Evolutionary conservation across 2,113 vertebrate genomes (phyloP).

Genomic region (Pachycephala philippinensis): DNA sequence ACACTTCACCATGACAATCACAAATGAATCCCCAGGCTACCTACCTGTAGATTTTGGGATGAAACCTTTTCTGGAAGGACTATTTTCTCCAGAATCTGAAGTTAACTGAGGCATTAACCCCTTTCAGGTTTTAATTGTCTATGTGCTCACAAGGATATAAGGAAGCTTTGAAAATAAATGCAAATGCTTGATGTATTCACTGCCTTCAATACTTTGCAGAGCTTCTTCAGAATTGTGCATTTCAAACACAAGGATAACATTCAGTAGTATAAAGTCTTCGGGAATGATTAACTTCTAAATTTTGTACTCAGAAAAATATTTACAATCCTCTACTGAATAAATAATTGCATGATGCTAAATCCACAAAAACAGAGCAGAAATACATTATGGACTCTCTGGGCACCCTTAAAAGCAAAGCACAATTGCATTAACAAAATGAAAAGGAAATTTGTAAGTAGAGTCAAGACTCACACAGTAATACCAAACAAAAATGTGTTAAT

Average conservation of each 20-base stretch:
- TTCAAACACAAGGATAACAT: neutral
- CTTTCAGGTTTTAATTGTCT: neutral
- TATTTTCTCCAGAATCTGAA: neutral
- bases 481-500: constrained; percentile 45
- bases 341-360: neutral
- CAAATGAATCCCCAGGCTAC: constrained; percentile 25
- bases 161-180: neutral
- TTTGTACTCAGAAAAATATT: constrained; percentile 17
- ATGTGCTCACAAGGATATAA: neutral
- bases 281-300: neutral
- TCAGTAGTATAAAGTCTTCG: neutral
- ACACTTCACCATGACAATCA: constrained; percentile 3
- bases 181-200: neutral
- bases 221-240: neutral
- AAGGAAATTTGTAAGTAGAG: constrained; percentile 13
- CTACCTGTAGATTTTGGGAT: constrained; percentile 17
- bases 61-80: neutral
- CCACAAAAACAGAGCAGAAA: neutral
- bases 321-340: neutral
- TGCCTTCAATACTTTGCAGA: neutral
- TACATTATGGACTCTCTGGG: neutral
- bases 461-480: constrained; percentile 7
- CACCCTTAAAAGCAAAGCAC: neutral
- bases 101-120: neutral
- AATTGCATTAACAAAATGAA: neutral